Base-by-base conservation (phyloP, 1,140 invertebrate species). In the Scaptomyza hsui region DNA sequence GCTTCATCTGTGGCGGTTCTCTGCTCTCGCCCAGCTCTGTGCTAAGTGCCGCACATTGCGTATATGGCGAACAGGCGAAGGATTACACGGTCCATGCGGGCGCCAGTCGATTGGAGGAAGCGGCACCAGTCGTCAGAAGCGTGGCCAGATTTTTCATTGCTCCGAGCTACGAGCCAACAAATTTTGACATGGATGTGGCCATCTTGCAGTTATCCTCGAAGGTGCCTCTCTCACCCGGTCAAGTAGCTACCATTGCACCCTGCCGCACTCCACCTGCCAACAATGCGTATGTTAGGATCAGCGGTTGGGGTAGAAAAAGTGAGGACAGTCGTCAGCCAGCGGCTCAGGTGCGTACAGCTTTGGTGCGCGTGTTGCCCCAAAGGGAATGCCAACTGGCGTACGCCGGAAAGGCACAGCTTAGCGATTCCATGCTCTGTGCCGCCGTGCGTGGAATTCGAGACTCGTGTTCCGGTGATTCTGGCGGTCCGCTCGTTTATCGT, bases 401-500 rank as follows among this genome's bases (percentile, higher is more conserved):
- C 19, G 51, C 57, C 13, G 89, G 76, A 7, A 51, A 63, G 18
- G 89, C 69, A 4, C 26, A 69, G 19, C 16, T 91, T 3, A 90
- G 68, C 3, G 81, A 83, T 44, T 85, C 81, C 0, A 91, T 91
- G 89, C 52, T 91, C 3, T 91, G 89, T 62, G 89, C 89, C 1
- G 75, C 76, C 0, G 59, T 89, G 19, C 71, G 86, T 0, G 89
- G 89, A 7, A 24, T 79, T 3, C 70, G 61, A n/a, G 89, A 91
- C 53, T 89, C 89, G 0, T 95, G 94, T 78, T 93, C 94, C 49
- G 94, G 95, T 0, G 95, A 95, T 78, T 95, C 94, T 3, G 95
- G 95, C 24, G 94, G 94, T 13, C 94, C 94, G 4, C 73, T 94
- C 3, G 93, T 94, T 0, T 85, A 92, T 29, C 83, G 92, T 12